Evolutionary conservation across 2,797 vertebrate species (phyloP), one percentile per base, ranked within the genome.

Genomic region (Neoniphon sammara): DNA sequence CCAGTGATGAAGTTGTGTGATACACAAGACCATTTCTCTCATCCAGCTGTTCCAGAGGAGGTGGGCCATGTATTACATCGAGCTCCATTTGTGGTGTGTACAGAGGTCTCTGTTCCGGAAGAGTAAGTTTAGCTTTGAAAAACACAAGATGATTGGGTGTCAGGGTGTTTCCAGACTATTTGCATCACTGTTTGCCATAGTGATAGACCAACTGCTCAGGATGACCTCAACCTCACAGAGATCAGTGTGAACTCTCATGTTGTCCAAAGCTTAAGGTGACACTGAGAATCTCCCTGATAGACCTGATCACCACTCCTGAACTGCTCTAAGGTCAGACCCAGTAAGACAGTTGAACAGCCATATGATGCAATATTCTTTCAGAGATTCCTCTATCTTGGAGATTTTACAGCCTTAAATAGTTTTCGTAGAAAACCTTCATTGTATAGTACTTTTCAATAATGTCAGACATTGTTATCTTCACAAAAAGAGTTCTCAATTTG

Each of bases 401-500:
- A 30, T 27, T 15, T 56, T 12, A 12, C 27, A 12, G 54, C 20
- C 4, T 21, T 23, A 53, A 53, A 53, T 23, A 20, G n/a, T 47
- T n/a, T 7, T 47, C 18, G 17, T 7, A 17, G 46, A 7, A 34
- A 20, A 67, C 52, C 14, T 18, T 67, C 15, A 36, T 23, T 8
- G 52, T n/a, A 30, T 55, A 56, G 36, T 25, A 52, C 21, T 67
- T 42, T 14, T 14, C 21, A 15, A 55, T 67, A 8, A 27, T 47
- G 31, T 27, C 50, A 54, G 11, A 18, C 50, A 67, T 55, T n/a
- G 14, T 57, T 57, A 7, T 68, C n/a, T n/a, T 5, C 20, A 36
- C 61, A 34, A 27, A 71, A 62, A 8, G 27, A 12, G 14, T 70
- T 70, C 17, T 34, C 60, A 23, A 30, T 59, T 12, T 60, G 34